phyloP scores from a whole-genome alignment of 2,797 vertebrate species.

The Propithecus deckenii region DNA sequence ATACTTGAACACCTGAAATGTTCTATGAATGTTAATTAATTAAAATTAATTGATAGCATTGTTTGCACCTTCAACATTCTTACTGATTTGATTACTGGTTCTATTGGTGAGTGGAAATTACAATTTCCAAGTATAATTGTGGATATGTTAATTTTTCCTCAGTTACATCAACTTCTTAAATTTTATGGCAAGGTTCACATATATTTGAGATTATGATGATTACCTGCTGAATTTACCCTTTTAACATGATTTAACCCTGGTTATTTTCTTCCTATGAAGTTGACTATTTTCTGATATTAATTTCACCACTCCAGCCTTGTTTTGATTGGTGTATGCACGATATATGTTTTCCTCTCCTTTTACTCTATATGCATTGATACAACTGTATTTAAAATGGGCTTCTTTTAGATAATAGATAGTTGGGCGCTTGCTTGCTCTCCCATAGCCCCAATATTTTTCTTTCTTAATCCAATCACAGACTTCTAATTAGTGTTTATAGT shows the following conservation, averaged over 20 bases:
- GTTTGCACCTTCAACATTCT: neutral
- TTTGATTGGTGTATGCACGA: neutral
- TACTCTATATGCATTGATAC: neutral
- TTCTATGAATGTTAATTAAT: neutral
- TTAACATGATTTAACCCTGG: neutral
- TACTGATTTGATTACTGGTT: neutral
- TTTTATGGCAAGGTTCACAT: neutral
- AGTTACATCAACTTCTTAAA: neutral
- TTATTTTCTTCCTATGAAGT: neutral
- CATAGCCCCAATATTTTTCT: neutral
- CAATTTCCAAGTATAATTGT: neutral
- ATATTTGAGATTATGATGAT: neutral
- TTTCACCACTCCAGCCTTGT: neutral
- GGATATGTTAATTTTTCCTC: neutral
- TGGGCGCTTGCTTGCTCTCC: neutral
- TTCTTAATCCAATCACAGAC: neutral
- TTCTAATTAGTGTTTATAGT: neutral
- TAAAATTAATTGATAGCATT: neutral
- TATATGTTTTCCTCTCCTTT: neutral
- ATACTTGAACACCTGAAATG: neutral
- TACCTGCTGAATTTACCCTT: neutral
- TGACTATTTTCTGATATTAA: neutral
- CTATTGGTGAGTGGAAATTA: neutral
- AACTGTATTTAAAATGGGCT: neutral
- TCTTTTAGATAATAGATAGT: neutral